Evolutionary conservation across 2,797 vertebrate genomes (phyloP), one percentile per base, ranked within the genome.

Genomic region (Pteropus rufus): DNA sequence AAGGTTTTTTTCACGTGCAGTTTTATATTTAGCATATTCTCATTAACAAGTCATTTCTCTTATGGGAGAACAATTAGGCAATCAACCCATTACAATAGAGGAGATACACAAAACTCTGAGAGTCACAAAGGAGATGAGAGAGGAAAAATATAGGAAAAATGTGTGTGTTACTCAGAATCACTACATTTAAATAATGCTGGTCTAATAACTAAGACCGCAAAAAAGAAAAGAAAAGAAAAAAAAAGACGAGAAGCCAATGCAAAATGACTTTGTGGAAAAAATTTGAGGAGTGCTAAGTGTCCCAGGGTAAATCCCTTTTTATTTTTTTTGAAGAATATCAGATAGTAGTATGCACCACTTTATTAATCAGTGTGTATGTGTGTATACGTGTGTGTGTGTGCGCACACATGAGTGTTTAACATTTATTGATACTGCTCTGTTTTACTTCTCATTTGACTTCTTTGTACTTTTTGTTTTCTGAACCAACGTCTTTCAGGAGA

Each of bases 41-140:
- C 58, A 75, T 89, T 96, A 95, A 69, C 3, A 92, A 76, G 93
- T 9, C 41, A 91, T 80, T 77, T 96, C 77, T 97, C 77, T 97
- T 84, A 95, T 10, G 36, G 21, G 82, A 97, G 92, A 97, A 89
- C 7, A 97, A 81, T 96, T 96, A 97, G 56, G 11, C 87, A 97
- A 95, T 75, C 93, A 95, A 46, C 44, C 97, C 73, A 36, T 82
- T 70, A 97, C 76, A 96, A 94, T 39, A 92, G 73, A 95, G 52
- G 24, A 96, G 70, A 77, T 89, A 95, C 58, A 95, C 97, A 97
- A 96, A 97, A 54, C 58, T 19, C 89, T 31, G 0, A 80, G 54
- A 49, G 72, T 58, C 34, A 86, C 81, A 91, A 96, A 70, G 89
- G 75, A 95, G 77, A 76, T 2, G 39, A 94, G 77, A 65, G 44